Percentiles rank a stretch among this genome's conserved stretches.
These are phyloP conservation scores for Cydia pomonella DNA, from an alignment of 1,140 invertebrate species.

Conservation along the genomic window DNA sequence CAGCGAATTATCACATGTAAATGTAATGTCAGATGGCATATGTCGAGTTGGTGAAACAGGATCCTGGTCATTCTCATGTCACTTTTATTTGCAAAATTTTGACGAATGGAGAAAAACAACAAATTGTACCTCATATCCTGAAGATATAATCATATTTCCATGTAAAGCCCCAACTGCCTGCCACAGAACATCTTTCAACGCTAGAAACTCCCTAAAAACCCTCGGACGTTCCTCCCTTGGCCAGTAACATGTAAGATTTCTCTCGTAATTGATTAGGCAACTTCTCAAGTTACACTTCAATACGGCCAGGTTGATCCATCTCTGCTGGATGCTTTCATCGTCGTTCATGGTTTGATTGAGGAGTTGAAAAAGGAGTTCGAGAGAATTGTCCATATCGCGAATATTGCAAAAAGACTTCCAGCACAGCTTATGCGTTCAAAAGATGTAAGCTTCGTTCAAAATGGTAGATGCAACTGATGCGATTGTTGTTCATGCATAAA, in stretches of 20 bases:
- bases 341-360: slow-evolving; percentile 45
- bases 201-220: slow-evolving; percentile 49
- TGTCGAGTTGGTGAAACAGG: too few relatives aligned
- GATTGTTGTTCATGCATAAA: not conserved
- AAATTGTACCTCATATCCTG: slow-evolving; percentile 46
- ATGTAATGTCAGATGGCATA: too few relatives aligned
- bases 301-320: slow-evolving; percentile 62
- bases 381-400: not conserved
- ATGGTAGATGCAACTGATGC: not conserved
- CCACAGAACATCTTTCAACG: slow-evolving; percentile 60
- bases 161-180: slow-evolving; percentile 59
- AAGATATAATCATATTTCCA: slow-evolving; percentile 48
- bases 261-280: slow-evolving; percentile 48
- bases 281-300: slow-evolving; percentile 54
- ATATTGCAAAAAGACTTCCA: not conserved
- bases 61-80: too few relatives aligned
- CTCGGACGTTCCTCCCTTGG: slow-evolving; percentile 41
- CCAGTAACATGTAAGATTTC: slow-evolving; percentile 39
- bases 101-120: not conserved
- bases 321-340: slow-evolving; percentile 47
- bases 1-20: too few relatives aligned
- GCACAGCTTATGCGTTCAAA: not conserved
- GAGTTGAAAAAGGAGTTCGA: slow-evolving; percentile 13
- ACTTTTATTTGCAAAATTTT: too few relatives aligned
- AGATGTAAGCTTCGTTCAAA: not conserved